Percentiles rank a stretch among this genome's conserved stretches.
Conservation (phyloP, 2,113 vertebrate genomes). For the Cercopithecus mona region DNA sequence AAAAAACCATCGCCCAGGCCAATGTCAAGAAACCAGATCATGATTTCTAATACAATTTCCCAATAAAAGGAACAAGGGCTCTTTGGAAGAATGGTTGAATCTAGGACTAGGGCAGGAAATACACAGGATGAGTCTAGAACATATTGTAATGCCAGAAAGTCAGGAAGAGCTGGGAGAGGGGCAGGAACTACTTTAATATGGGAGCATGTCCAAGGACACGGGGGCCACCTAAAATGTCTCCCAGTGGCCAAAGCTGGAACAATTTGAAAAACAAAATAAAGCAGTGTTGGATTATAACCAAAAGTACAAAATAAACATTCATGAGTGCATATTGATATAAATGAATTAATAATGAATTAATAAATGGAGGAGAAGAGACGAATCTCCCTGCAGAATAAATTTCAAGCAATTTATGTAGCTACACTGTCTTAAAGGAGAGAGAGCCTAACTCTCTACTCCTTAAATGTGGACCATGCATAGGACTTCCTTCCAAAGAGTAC, state of each 20-base stretch:
- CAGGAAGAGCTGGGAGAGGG: neutral
- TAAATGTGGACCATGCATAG: neutral
- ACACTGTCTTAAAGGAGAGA: neutral
- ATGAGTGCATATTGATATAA: neutral
- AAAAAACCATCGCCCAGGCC: neutral
- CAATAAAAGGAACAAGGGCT: neutral
- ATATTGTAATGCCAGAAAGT: neutral
- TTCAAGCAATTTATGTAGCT: neutral
- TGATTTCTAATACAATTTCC: slow-evolving; percentile 7
- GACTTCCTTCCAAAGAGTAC: neutral
- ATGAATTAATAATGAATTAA: neutral
- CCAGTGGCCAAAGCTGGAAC: neutral
- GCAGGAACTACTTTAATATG: neutral
- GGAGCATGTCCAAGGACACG: neutral
- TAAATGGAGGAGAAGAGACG: neutral
- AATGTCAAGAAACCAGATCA: neutral
- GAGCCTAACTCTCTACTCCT: neutral
- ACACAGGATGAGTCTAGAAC: neutral
- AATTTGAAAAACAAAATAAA: neutral
- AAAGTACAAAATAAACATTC: neutral
- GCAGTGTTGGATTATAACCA: neutral
- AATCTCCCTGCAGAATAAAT: slow-evolving; percentile 13
- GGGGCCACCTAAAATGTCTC: neutral
- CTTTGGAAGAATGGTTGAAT: neutral
- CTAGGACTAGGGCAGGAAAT: neutral